Conservation (phyloP, 2,797 vertebrate genomes). For the Synaphobranchus kaupii region DNA sequence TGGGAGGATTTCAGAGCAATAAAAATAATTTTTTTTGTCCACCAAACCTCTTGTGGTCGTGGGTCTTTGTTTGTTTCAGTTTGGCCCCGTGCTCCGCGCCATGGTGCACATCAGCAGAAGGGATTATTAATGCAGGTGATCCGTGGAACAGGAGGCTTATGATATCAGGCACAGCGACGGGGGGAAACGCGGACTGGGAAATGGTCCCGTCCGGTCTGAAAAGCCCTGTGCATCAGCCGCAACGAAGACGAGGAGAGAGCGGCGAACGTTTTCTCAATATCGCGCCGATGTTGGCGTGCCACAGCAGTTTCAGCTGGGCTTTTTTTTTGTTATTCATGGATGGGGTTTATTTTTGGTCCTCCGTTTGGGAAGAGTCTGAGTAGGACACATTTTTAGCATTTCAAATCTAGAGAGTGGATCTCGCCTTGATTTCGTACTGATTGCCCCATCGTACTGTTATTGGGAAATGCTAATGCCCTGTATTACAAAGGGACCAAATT, state of each 20-base stretch:
- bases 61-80: neutral
- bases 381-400: constrained; percentile 11
- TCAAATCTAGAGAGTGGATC: constrained; percentile 16
- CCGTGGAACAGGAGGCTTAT: neutral
- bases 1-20: constrained; percentile 11
- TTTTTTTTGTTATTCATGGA: neutral
- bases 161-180: constrained; percentile 6
- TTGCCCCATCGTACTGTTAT: constrained; percentile 3
- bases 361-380: neutral
- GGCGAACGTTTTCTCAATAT: neutral
- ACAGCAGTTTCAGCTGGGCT: neutral
- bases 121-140: neutral
- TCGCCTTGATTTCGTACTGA: constrained; percentile 25
- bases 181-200: neutral
- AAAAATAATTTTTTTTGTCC: neutral
- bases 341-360: neutral
- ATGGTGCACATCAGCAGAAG: neutral
- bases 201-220: neutral
- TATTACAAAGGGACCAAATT: constrained; percentile 15
- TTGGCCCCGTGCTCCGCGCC: neutral
- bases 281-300: too few species aligned
- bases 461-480: constrained; percentile 14
- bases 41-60: neutral
- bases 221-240: neutral
- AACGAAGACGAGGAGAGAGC: neutral